Evolutionary conservation across 2,113 vertebrate species (phyloP), one percentile per base, ranked within the genome.

Genomic region (Maccullochella peelii): DNA sequence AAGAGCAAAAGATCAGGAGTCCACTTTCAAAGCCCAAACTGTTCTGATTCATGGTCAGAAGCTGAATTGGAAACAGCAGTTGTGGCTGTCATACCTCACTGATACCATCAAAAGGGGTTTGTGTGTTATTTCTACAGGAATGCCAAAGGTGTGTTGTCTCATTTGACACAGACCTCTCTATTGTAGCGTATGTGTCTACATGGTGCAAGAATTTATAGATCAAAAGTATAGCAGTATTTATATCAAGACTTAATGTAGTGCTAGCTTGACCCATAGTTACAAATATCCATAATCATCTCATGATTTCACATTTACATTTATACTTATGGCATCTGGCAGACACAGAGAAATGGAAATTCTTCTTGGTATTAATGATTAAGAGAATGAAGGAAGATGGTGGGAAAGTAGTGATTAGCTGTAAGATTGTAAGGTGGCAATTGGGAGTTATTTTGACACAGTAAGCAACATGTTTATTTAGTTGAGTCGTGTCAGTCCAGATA

Each of bases 51-150:
- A 89, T 80, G 71, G 68, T 75, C 77, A 85, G 67, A 72, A 14
- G 58, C 38, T 44, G 57, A 84, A 91, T 79, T 89, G 82, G 72
- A 85, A 91, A 86, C 93, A 91, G 86, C 77, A 76, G 74, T 77
- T 79, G 63, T 69, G 73, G 65, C 62, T 84, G 55, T 87, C 59
- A 79, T 55, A 84, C 52, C 52, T 78, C 40, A 65, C 54, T 1
- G 9, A 58, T 69, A 63, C 9, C 59, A 50, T 83, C 80, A 73
- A 69, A 77, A 72, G 38, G 21, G 63, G 52, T 67, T 80, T 80
- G 69, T 73, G 27, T 62, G 52, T 76, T 83, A 61, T 72, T 82
- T 86, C 63, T 25, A 14, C 30, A 61, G 27, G 63, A 84, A 73
- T 66, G 36, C 44, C 55, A 62, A 33, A 73, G 69, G 59, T 84